Evolutionary conservation across 1,140 invertebrate genomes (phyloP), one percentile per base, ranked within the genome.

Genomic region (Halesus radiatus): DNA sequence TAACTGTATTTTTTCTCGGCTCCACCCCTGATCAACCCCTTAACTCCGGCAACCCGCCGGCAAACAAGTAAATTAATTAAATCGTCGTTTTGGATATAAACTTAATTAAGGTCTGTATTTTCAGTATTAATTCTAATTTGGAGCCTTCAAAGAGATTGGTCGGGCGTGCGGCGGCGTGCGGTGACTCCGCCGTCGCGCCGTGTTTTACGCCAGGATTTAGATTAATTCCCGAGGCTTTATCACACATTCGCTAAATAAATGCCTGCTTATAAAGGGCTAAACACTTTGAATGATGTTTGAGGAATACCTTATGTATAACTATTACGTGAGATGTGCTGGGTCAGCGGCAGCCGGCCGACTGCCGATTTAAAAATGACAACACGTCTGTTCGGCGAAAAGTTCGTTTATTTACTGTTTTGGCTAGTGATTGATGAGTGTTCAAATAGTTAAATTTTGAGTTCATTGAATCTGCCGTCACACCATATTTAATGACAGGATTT

Each of bases 51-150:
- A 78, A 22, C 73, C 58, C 72, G 56, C 53, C 76, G 72, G 79
- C 80, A 83, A 83, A 83, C 82, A 83, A 83, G 80, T 83, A 83
- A 83, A 83, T 83, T 83, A 83, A 83, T 83, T 83, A 83, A 83
- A 83, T 83, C 82, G 79, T 83, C 82, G 82, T 83, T 83, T 83
- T 79, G 78, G 82, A 83, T 83, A 83, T 80, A 83, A 83, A 83
- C 82, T 83, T 83, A 83, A 83, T 83, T 83, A 83, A 81, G 82
- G 76, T 83, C 80, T 83, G 82, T 83, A 83, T 83, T 83, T 83
- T 83, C 82, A 83, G 80, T 80, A 83, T 83, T 83, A 83, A 80
- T 83, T 83, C 82, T 81, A 83, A 83, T 81, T 83, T 81, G 82
- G 54, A 78, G 74, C 58, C 60, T 79, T 83, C 82, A 83, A 83